Evolutionary conservation across 2,888 invertebrate species (phyloP), one percentile per base, ranked within the genome.

Genomic region (Stegana nigrithorax): DNA sequence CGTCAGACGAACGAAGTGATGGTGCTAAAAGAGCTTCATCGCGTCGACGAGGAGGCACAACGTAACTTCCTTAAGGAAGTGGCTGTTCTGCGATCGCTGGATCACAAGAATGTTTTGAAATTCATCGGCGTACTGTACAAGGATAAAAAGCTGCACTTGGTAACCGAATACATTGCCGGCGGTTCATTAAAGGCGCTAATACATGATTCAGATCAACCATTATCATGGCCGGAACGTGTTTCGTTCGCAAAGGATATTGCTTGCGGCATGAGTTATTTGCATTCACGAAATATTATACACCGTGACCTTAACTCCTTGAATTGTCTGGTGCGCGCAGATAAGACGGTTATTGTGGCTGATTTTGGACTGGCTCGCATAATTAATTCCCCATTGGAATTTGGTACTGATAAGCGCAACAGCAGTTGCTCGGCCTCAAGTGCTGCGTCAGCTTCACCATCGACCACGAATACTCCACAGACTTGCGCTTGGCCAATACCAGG

Each of bases 251-350:
- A 93, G 72, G 96, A 97, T 85, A 97, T 97, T 80, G 92, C 97
- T 39, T 91, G 94, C 21, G 97, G 97, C 68, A 94, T 97, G 92
- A 93, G 94, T 10, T 97, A 97, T 87, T 88, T 97, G 66, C 97
- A 97, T 87, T 93, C 95, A 72, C 93, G 93, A 92, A 94, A 95
- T 86, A 95, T 97, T 70, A 97, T 97, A 71, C 97, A 97, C 87
- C 87, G 96, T 59, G 97, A 97, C 88, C 89, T 97, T 81, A 97
- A 97, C 88, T 97, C 97, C 23, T 93, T 96, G 86, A 97, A 97
- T 88, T 97, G 97, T 85, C 89, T 97, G 72, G 94, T 97, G 55
- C 88, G 94, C 78, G 93, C 94, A 87, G 95, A 97, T 86, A 92
- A 92, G 80, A 93, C 94, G 6, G 96, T 97, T 47, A 95, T 97